Base-by-base conservation (phyloP, 1,140 invertebrate species). In the Drosophila santomea region DNA sequence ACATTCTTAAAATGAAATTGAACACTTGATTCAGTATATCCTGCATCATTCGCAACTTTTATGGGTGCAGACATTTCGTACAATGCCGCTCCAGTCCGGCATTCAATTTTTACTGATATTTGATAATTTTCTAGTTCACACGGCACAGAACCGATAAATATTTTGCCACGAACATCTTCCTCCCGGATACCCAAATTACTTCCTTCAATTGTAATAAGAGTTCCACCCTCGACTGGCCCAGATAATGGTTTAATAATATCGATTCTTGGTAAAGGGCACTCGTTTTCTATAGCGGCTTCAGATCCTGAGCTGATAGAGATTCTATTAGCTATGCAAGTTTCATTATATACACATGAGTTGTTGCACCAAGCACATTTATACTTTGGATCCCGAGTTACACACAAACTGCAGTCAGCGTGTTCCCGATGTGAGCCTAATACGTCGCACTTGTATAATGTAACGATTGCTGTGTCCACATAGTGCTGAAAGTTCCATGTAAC, bases 211-310 rank as follows among this genome's bases (percentile, higher is more conserved):
- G 98, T 99, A 0, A 99, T 95, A 36, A 98, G 92, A 20, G 99
- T 99, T 2, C 98, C 98, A 28, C 98, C 98, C 94, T 99, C 97
- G 51, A 98, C 95, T 10, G 98, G 99, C 12, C 98, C 98, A 91
- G 96, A 98, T 23, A 97, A 90, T 0, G 98, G 98, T 92, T 96
- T 97, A 75, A 99, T 98, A 95, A 98, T 97, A 93, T 98, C 97
- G 86, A 99, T 99, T 74, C 97, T 93, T 15, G 98, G 98, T 83
- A 96, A 96, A 1, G 98, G 98, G 92, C 98, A 99, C 81, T 98
- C 97, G 38, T 95, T 95, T 23, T 96, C 95, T 25, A 95, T 47
- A 51, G n/a, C 3, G n/a, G 43, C 3, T 23, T 54, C 36, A 28
- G 50, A 12, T 43, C 25, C 38, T 14, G 25, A n/a, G n/a, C 28